Conservation (phyloP, 64 coral and sea anemone species). For the Actinia tenebrosa region DNA sequence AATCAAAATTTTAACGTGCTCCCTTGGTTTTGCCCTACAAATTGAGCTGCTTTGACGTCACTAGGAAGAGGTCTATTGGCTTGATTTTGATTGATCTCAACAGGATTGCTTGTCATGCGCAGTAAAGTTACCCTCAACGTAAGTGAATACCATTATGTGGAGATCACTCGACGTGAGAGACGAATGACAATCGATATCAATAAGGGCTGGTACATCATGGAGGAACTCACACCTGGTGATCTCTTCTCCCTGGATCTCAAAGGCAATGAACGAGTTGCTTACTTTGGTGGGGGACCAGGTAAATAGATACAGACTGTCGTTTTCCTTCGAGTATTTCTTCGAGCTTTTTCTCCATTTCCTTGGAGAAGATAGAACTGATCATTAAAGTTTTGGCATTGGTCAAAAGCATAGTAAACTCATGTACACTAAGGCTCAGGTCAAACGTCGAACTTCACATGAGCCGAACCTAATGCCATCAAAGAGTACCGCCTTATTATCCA, state of each 20-base stretch:
- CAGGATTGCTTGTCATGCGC: conserved; percentile 9
- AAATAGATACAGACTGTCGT: neutral
- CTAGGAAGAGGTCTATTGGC: neutral
- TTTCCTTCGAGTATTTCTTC: neutral
- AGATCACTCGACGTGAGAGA: conserved; percentile 16
- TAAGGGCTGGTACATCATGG: neutral
- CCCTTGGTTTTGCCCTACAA: too few relatives aligned
- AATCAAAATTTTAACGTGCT: too few relatives aligned
- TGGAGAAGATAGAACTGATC: too few relatives aligned
- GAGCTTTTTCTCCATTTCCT: neutral
- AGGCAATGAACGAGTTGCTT: conserved; percentile 15
- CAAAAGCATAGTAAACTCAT: too few relatives aligned
- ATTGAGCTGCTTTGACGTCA: too few relatives aligned
- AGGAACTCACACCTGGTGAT: neutral
- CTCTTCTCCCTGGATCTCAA: conserved; percentile 27
- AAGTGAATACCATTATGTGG: conserved; percentile 22
- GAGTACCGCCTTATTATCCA: too few relatives aligned
- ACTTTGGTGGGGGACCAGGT: conserved; percentile 46
- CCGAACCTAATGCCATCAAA: too few relatives aligned
- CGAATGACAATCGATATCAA: conserved; percentile 24
- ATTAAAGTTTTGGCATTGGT: too few relatives aligned
- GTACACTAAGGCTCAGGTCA: too few relatives aligned
- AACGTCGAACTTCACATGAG: too few relatives aligned
- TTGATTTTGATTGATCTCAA: neutral
- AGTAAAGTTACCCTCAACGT: conserved; percentile 14